Percentiles rank a stretch among this genome's conserved stretches.
Conservation (phyloP, 2,797 vertebrate genomes). For the Esox lucius region DNA sequence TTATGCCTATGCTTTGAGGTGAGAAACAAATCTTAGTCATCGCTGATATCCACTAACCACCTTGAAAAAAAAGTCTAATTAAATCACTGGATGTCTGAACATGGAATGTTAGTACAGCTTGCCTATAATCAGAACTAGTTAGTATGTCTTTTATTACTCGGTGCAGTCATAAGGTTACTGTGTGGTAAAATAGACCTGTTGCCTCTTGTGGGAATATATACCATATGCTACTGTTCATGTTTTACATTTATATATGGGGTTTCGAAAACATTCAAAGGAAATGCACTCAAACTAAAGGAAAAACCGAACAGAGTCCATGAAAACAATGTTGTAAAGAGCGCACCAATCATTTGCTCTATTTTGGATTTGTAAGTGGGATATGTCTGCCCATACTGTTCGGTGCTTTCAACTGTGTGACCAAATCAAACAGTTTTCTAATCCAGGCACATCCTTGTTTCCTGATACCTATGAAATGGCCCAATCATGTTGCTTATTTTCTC, state of each 20-base stretch:
- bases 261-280: slow-evolving; percentile 45
- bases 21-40: slow-evolving; percentile 16
- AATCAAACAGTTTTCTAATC: slow-evolving; percentile 53
- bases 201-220: slow-evolving; percentile 76
- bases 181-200: slow-evolving; percentile 59
- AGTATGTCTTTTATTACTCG: slow-evolving; percentile 24
- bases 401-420: slow-evolving; percentile 56
- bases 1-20: slow-evolving; percentile 9
- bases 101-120: not conserved
- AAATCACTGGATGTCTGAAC: slow-evolving; percentile 55
- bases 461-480: slow-evolving; percentile 66
- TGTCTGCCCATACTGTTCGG: slow-evolving; percentile 25
- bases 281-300: slow-evolving; percentile 37
- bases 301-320: slow-evolving; percentile 42
- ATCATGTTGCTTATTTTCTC: slow-evolving; percentile 53
- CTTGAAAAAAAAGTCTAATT: not conserved
- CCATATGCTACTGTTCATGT: slow-evolving; percentile 57
- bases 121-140: slow-evolving; percentile 25
- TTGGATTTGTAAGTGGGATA: not conserved
- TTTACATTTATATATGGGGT: slow-evolving; percentile 52
- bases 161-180: slow-evolving; percentile 44
- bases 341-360: slow-evolving; percentile 17
- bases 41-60: slow-evolving; percentile 1
- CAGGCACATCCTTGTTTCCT: slow-evolving; percentile 56
- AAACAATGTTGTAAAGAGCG: slow-evolving; percentile 24